Evolutionary conservation across 2,797 vertebrate species (phyloP), one percentile per base, ranked within the genome.

Genomic region (Varecia variegata): DNA sequence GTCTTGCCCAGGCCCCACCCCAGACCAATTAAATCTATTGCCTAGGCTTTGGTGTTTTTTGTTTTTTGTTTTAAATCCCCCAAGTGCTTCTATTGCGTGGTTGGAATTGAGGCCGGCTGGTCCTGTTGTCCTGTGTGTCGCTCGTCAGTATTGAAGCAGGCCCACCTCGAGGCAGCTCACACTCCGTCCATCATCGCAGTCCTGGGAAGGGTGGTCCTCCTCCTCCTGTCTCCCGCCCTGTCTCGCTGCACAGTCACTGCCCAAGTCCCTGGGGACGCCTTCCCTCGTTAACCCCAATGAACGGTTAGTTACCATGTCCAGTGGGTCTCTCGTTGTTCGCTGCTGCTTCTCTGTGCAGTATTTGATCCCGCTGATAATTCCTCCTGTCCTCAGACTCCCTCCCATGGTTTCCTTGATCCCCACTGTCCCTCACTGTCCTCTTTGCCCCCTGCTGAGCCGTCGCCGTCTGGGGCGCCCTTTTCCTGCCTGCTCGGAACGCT

Each of bases 81-180:
- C 14, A 7, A 32, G 70, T 88, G 52, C 47, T 83, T 70, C 79
- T 84, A 0, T 18, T 25, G 0, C 38, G 14, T 0, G 7, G 56
- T 21, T 40, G 50, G 67, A 52, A 18, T 52, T 67, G 35, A 32
- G 9, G 8, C 17, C 9, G 23, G 0, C 14, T 6, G 21, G 35
- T 27, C 30, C 18, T 0, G 4, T 10, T 20, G 5, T 4, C 43
- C 32, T 18, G 0, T 3, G 56, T 27, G 32, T 30, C 3, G 3
- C 18, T 47, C 80, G 21, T 45, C 47, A 35, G 11, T 3, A 15
- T 0, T 4, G 27, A 56, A 76, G 43, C 43, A 27, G 13, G 27
- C 23, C 32, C 50, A 10, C 27, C 38, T 47, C 23, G 2, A 7
- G 52, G 58, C 5, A 20, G n/a, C 74, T 3, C 30, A 1, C 3